Conservation (phyloP, 2,113 vertebrate genomes). For the Piaya cayana region DNA sequence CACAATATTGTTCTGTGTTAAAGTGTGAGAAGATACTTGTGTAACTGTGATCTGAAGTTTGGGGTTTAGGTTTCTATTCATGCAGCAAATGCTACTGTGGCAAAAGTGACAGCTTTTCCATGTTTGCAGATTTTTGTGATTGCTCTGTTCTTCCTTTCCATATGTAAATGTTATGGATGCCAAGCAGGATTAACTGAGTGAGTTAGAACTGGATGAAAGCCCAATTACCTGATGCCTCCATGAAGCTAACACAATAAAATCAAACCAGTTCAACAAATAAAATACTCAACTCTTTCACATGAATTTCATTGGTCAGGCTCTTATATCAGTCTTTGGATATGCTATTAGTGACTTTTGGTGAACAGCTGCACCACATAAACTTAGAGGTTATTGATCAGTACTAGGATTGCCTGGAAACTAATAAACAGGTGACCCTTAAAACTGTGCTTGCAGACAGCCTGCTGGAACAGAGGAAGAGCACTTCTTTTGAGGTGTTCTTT, state of each 20-base stretch:
- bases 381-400: neutral
- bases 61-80: constrained; percentile 33
- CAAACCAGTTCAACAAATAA: neutral
- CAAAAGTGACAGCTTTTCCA: constrained; percentile 61
- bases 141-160: constrained; percentile 62
- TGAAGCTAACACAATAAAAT: neutral
- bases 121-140: constrained; percentile 55
- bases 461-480: neutral
- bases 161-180: constrained; percentile 52
- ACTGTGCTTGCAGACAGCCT: neutral
- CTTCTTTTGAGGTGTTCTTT: neutral
- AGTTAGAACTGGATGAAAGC: neutral
- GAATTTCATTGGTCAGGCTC: neutral
- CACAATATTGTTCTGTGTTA: constrained; percentile 63
- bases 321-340: neutral
- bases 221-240: neutral
- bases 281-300: neutral
- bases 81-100: constrained; percentile 45
- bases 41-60: constrained; percentile 61
- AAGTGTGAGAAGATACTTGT: constrained; percentile 67
- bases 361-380: neutral
- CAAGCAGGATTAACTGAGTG: constrained; percentile 13
- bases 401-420: neutral
- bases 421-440: neutral
- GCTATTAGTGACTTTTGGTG: neutral